phyloP scores from a whole-genome alignment of 2,888 invertebrate species.

The Drosophila nr. fundita region DNA sequence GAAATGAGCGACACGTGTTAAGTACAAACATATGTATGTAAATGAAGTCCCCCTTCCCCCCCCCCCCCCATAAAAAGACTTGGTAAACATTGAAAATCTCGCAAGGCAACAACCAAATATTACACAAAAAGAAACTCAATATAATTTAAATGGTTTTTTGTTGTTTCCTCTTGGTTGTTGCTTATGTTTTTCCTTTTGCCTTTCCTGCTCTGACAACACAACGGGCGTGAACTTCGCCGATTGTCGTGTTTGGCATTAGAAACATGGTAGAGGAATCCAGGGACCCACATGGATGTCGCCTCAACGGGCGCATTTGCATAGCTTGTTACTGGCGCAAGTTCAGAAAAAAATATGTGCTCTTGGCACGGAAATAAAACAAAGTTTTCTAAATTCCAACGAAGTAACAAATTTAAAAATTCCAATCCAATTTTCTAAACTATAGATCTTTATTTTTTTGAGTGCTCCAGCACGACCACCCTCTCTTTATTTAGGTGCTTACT shows the following conservation, averaged over 20 bases:
- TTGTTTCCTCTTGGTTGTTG: slow-evolving; percentile 31
- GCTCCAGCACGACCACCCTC: background rate
- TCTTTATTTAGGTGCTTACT: background rate
- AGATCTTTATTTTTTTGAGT: background rate
- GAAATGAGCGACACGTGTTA: slow-evolving; percentile 58
- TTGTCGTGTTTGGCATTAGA: slow-evolving; percentile 38
- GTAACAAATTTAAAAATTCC: background rate
- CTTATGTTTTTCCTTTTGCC: slow-evolving; percentile 30
- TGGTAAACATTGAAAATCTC: slow-evolving; percentile 26
- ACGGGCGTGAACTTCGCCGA: slow-evolving; percentile 62
- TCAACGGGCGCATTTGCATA: slow-evolving; percentile 52
- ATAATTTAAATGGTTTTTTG: slow-evolving; percentile 68
- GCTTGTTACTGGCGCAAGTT: background rate
- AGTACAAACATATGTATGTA: slow-evolving; percentile 64
- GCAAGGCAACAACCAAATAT: slow-evolving; percentile 33
- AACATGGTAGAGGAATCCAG: slow-evolving; percentile 22
- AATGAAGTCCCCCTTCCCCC: slow-evolving; percentile 46
- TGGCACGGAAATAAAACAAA: background rate
- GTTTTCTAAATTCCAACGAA: background rate
- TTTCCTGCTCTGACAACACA: slow-evolving; percentile 44
- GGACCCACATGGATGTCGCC: slow-evolving; percentile 49
- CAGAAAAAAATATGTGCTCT: background rate
- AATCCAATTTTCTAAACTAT: background rate
- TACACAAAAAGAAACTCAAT: slow-evolving; percentile 64
- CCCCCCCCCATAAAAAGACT: slow-evolving; percentile 18